Percentiles rank a stretch among this genome's conserved stretches.
Evolutionary conservation across 2,113 vertebrate genomes (phyloP).

Genomic region (Columbina picui): DNA sequence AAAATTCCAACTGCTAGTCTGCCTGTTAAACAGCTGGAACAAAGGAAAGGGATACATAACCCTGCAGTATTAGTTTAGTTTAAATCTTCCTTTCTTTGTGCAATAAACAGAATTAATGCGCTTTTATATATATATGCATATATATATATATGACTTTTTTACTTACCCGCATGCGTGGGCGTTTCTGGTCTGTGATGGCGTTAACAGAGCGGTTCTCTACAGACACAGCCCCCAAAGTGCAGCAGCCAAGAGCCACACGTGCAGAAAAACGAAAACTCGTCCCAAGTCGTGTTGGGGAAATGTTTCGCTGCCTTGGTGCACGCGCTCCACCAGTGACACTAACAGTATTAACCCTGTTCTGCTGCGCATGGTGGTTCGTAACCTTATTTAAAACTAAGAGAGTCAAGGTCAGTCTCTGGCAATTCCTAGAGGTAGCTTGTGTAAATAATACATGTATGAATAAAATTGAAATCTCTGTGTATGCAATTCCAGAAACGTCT

Average conservation of each 20-base stretch:
- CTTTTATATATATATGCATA: background rate
- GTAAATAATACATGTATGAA: constrained; percentile 22
- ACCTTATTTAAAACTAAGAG: background rate
- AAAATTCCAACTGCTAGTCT: background rate
- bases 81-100: constrained; percentile 15
- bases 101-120: constrained; percentile 47
- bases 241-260: background rate
- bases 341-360: constrained; percentile 22
- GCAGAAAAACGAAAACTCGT: background rate
- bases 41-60: background rate
- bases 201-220: background rate
- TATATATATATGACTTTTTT: background rate
- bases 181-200: background rate
- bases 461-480: background rate
- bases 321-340: background rate
- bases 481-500: constrained; percentile 6
- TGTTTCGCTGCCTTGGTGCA: background rate
- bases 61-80: background rate
- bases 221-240: background rate
- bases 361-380: background rate
- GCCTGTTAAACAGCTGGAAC: background rate
- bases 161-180: background rate
- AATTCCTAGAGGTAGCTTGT: background rate
- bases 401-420: background rate
- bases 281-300: background rate